Evolutionary conservation across 1,140 invertebrate genomes (phyloP), one percentile per base, ranked within the genome.

Genomic region (Drosophila pseudoananassae): DNA sequence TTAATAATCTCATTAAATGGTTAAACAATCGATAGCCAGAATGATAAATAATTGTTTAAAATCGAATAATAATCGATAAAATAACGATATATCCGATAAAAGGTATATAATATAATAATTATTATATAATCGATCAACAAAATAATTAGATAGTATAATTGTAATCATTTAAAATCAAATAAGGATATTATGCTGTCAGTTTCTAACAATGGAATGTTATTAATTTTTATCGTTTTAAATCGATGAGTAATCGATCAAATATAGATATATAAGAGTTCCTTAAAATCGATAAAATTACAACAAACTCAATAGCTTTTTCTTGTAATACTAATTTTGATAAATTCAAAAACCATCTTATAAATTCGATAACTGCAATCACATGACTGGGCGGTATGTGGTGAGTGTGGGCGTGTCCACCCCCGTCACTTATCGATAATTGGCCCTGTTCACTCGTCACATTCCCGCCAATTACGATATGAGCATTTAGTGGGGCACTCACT

Each of bases 351-450:
- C 20, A 20, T 20, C 20, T 20, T 20, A 43, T 9, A 7, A 43
- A 43, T 43, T 15, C 14, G 14, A 43, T 43, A 15, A 7, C 40
- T 43, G 4, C 40, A n/a, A 43, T 43, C 15, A 43, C 40, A 17
- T 17, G 40, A 17, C 4, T 17, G 15, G 40, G 40, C 8, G 40
- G n/a, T n/a, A 9, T 12, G n/a, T 4, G 14, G 43, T 17, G 14
- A 5, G 14, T 20, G 14, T 15, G 4, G n/a, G 25, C 25, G 25
- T 27, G 25, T 27, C 25, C 6, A 20, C 40, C 7, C 8, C 40
- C 15, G 17, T 1, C 29, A 45, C 20, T 63, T 63, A 60, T 65
- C 61, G 49, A 17, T 66, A 66, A 66, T 54, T 69, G 49, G 29
- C 20, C 17, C 29, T 69, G 50, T 33, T 65, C 17, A 27, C 63